Base-by-base conservation (phyloP, 2,888 invertebrate genomes). In the Euproctis similis region DNA sequence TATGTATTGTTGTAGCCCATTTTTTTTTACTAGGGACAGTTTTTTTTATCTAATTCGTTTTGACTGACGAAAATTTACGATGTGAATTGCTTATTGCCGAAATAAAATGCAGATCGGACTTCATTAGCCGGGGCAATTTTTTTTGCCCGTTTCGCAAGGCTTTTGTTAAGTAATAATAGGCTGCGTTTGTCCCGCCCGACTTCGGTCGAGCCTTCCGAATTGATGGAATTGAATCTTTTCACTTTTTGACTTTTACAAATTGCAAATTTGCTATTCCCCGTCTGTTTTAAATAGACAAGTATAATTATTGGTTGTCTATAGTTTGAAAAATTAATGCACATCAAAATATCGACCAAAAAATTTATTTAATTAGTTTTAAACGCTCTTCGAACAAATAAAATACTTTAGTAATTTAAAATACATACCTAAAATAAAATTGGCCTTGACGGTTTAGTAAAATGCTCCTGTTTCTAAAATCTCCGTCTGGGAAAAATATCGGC, bases 21-120 rank as follows among this genome's bases (percentile, higher is more conserved):
- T 26, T 29, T 39, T 56, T 58, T 58, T 62, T 44, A 47, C n/a
- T n/a, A 56, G 48, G 50, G 64, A 69, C 64, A 59, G 36, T 62
- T 70, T 76, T 70, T 76, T 70, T 75, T 76, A 47, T 21, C 56
- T 64, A 63, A 10, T 10, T 65, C 74, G 80, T 81, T 81, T 73
- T 81, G 82, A 81, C 82, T 78, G 80, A 67, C 67, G 72, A 67
- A 66, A 61, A 82, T 82, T 81, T 82, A 82, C 76, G 80, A 80
- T 68, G 78, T 76, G 78, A 81, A 78, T 71, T 70, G 42, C 60
- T 67, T 69, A 62, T 64, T 65, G 63, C 59, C 58, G 66, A 71
- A 73, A 80, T 82, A 78, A 81, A 78, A 72, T 59, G 61, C 46
- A 48, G 62, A 59, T 53, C 56, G 55, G 55, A 77, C 80, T 81